Percentiles rank a stretch among this genome's conserved stretches.
Conservation (phyloP, 2,888 invertebrate species). For the Congeria kusceri region DNA sequence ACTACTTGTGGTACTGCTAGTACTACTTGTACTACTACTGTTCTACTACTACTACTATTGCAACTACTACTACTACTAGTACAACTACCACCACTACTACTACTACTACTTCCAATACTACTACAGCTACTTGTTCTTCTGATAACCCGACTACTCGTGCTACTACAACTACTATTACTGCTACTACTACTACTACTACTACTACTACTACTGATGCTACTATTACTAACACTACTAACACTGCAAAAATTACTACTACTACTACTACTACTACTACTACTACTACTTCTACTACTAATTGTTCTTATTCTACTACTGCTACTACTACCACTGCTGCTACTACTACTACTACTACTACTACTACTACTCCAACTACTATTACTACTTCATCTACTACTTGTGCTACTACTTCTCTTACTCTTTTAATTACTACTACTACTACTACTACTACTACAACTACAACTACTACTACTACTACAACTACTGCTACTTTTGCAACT, state of each 20-base stretch:
- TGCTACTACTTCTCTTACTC: neutral
- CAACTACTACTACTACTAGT: no score
- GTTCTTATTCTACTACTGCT: neutral
- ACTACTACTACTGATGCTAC: conserved; percentile 3
- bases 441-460: no score
- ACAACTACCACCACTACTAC: conserved; percentile 6
- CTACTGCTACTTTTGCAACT: no score
- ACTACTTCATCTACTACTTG: neutral
- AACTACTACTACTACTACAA: no score
- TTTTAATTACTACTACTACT: no score
- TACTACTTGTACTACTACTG: no score
- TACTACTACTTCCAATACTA: neutral
- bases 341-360: conserved; percentile 8
- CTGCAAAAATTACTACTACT: neutral
- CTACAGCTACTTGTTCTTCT: neutral
- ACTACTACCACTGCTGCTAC: conserved; percentile 2
- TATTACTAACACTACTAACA: neutral
- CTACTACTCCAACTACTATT: neutral
- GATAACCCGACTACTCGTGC: neutral
- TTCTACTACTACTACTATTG: no score
- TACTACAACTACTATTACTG: conserved; percentile 4
- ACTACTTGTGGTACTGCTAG: no score
- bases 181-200: conserved; percentile 8
- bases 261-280: no score
- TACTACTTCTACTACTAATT: neutral